phyloP scores from a whole-genome alignment of 2,113 vertebrate species.

The Scomber scombrus region DNA sequence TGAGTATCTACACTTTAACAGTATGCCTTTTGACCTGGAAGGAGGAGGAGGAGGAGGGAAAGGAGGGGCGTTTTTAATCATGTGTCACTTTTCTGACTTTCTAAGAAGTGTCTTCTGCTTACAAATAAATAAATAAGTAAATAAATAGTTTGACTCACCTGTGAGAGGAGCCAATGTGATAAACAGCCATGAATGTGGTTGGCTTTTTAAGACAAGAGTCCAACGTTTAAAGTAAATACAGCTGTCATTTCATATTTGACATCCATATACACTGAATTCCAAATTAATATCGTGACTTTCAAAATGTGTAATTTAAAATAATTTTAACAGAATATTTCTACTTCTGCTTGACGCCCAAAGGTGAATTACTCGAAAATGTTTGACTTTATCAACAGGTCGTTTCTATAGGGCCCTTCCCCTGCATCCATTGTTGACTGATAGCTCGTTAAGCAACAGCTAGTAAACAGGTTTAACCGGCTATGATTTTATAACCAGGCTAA shows the following conservation, averaged over 20 bases:
- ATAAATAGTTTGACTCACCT: not conserved
- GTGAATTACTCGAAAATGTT: not conserved
- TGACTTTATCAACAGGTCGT: not conserved
- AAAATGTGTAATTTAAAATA: not conserved
- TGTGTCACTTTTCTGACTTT: not conserved
- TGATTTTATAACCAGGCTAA: constrained; percentile 14
- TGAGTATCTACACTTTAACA: not conserved
- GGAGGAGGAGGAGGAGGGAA: no score
- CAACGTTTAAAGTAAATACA: no score
- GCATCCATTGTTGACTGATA: constrained; percentile 35
- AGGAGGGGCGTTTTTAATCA: no score
- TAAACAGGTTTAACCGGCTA: constrained; percentile 82
- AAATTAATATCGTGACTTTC: not conserved
- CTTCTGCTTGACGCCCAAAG: not conserved
- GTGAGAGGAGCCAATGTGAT: not conserved
- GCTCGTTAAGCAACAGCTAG: constrained; percentile 41
- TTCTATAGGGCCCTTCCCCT: not conserved
- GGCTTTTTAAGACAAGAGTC: no score
- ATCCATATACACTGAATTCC: not conserved
- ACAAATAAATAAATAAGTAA: not conserved
- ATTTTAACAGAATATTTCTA: not conserved
- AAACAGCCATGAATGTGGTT: not conserved
- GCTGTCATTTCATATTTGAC: not conserved
- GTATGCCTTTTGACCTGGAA: not conserved
- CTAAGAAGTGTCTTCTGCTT: not conserved